Conservation (phyloP, 2,113 vertebrate genomes). For the Menidia beryllina region DNA sequence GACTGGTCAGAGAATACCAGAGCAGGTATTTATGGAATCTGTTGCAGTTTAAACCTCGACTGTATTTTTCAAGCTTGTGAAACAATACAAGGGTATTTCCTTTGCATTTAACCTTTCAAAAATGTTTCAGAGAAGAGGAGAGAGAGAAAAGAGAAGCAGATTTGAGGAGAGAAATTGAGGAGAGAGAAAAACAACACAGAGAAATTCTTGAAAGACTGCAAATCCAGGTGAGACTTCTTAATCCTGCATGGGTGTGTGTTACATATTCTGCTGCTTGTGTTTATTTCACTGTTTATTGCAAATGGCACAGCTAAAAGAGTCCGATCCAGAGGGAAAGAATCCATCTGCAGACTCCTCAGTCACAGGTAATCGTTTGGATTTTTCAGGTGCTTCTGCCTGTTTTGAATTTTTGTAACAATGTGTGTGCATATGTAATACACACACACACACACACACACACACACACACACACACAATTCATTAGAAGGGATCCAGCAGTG, state of each 20-base stretch:
- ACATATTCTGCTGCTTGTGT: slow-evolving; percentile 19
- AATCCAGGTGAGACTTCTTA: slow-evolving; percentile 51
- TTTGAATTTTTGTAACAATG: no score
- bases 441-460: no score
- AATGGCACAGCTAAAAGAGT: slow-evolving; percentile 58
- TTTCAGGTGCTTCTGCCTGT: neutral
- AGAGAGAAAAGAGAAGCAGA: slow-evolving; percentile 84
- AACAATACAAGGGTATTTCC: neutral
- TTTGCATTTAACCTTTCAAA: neutral
- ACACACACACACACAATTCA: no score
- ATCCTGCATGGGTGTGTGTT: slow-evolving; percentile 16
- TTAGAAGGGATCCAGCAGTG: neutral
- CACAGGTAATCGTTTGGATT: slow-evolving; percentile 61
- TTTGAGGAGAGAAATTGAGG: slow-evolving; percentile 81
- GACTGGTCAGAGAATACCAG: slow-evolving; percentile 88
- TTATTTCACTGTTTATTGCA: slow-evolving; percentile 44
- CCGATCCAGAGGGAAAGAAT: slow-evolving; percentile 42
- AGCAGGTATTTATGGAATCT: slow-evolving; percentile 82
- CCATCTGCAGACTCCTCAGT: slow-evolving; percentile 62
- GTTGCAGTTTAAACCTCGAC: neutral
- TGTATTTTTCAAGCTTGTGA: neutral
- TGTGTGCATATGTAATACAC: no score
- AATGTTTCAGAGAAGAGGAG: slow-evolving; percentile 81
- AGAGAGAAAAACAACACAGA: slow-evolving; percentile 82
- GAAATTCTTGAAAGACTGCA: slow-evolving; percentile 81